Conservation (phyloP, 23 tunicate species). For the Corella eumyota region DNA sequence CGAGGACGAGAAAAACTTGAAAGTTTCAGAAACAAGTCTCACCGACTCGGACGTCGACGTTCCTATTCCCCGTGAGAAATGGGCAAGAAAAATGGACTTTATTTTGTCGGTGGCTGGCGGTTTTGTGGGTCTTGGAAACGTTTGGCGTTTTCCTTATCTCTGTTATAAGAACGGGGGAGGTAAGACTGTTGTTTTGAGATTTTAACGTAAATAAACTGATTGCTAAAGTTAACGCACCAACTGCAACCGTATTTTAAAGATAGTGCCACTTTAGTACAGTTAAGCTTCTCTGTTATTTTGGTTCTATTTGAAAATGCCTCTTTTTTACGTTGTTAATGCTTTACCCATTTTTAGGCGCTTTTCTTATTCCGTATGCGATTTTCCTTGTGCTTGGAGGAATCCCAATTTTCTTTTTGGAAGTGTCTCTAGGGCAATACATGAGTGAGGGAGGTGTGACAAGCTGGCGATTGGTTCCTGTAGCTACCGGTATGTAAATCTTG, state of each 20-base stretch:
- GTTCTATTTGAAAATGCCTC: too few species aligned
- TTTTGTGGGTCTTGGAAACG: slow-evolving; percentile 93
- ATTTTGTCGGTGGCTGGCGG: slow-evolving; percentile 97
- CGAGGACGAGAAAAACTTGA: too few species aligned
- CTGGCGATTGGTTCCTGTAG: slow-evolving; percentile 89
- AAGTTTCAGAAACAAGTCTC: too few species aligned
- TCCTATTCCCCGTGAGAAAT: slow-evolving; percentile 74
- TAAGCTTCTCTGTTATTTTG: too few species aligned
- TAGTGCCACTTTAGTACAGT: too few species aligned
- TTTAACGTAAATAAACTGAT: background rate
- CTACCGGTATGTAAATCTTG: slow-evolving; percentile 59
- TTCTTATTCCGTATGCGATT: slow-evolving; percentile 86
- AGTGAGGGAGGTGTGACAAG: slow-evolving; percentile 96
- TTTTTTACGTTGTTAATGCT: too few species aligned
- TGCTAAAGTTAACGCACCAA: background rate
- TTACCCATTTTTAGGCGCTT: slow-evolving; percentile 51
- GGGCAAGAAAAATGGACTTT: slow-evolving; percentile 88
- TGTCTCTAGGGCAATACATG: slow-evolving; percentile 89
- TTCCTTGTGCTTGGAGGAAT: slow-evolving; percentile 90
- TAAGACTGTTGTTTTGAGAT: too few species aligned
- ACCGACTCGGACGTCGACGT: slow-evolving; percentile 6
- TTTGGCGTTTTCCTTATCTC: slow-evolving; percentile 98
- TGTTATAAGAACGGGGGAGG: slow-evolving; percentile 98
- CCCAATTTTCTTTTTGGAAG: slow-evolving; percentile 97
- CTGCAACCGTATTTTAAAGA: background rate